Evolutionary conservation across 2,113 vertebrate genomes (phyloP).

Genomic region (Passer domesticus): DNA sequence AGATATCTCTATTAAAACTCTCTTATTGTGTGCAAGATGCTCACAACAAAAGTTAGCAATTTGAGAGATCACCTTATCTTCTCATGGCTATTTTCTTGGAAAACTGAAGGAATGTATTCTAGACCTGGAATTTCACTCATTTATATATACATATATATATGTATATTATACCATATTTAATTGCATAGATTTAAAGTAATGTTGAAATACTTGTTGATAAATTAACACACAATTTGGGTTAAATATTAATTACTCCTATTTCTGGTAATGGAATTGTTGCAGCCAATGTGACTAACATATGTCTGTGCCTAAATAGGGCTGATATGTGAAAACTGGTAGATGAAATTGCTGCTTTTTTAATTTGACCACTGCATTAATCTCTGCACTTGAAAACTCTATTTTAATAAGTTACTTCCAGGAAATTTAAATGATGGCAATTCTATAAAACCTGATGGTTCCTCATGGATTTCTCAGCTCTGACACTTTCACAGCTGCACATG

Average conservation of each 20-base stretch:
- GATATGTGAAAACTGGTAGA: not conserved
- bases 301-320: not conserved
- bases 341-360: not conserved
- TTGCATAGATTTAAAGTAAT: not conserved
- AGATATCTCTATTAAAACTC: not conserved
- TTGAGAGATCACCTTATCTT: not conserved
- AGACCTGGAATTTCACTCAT: not conserved
- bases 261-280: not conserved
- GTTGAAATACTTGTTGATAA: not conserved
- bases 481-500: not conserved
- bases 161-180: not conserved
- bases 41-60: not conserved
- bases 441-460: not conserved
- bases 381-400: not conserved
- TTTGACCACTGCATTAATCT: not conserved
- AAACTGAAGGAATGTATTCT: not conserved
- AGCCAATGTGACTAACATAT: not conserved
- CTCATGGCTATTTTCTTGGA: not conserved
- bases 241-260: not conserved
- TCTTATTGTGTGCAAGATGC: not conserved
- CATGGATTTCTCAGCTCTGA: not conserved
- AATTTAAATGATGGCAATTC: not conserved
- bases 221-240: not conserved
- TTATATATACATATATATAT: not conserved
- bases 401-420: not conserved